Percentiles rank a stretch among this genome's conserved stretches.
Evolutionary conservation across 2,797 vertebrate species (phyloP).

Genomic region (Hippopotamyrus pictus): DNA sequence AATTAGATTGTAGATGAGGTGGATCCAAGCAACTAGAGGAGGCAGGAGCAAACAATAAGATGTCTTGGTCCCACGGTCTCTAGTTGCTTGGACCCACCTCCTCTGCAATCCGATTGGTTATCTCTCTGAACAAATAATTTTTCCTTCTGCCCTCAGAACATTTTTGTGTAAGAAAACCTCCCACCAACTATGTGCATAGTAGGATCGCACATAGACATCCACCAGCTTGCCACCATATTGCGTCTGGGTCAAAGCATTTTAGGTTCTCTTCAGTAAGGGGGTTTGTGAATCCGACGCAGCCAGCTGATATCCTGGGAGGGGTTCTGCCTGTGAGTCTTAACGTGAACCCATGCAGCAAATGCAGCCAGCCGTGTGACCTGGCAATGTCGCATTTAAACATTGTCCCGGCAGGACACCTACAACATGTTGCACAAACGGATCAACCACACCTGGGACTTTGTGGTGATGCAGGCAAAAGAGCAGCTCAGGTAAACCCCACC

Average conservation of each 20-base stretch:
- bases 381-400: not conserved
- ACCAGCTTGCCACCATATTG: not conserved
- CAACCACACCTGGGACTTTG: constrained; percentile 90
- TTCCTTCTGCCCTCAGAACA: not conserved
- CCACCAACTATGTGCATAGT: not conserved
- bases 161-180: not conserved
- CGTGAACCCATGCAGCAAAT: not conserved
- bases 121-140: not conserved
- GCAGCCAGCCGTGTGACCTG: not conserved
- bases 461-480: constrained; percentile 90
- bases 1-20: not conserved
- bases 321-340: not conserved
- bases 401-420: constrained; percentile 70
- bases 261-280: not conserved
- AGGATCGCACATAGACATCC: not conserved
- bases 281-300: not conserved
- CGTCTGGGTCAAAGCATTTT: not conserved
- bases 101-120: not conserved
- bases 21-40: not conserved
- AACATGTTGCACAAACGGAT: constrained; percentile 81
- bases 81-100: not conserved
- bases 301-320: not conserved
- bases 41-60: not conserved
- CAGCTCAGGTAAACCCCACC: constrained; percentile 73
- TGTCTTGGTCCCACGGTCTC: not conserved